These are phyloP conservation scores for Hymenochirus boettgeri DNA, from an alignment of 2,113 vertebrate genomes.

Conservation along the genomic window DNA sequence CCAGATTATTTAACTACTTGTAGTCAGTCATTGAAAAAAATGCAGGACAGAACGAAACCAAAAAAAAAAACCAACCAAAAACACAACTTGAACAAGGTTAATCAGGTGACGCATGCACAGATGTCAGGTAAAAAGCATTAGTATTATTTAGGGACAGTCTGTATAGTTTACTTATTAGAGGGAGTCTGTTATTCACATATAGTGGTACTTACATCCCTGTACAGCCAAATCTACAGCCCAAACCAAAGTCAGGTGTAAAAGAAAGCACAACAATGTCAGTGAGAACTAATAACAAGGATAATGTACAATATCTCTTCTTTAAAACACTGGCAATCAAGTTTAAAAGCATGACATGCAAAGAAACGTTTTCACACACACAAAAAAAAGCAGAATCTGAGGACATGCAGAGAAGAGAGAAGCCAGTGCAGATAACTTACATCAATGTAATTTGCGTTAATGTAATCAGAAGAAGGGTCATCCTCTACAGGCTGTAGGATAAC, in stretches of 20 bases:
- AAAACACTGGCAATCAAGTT: slow-evolving; percentile 69
- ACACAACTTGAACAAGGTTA: slow-evolving; percentile 59
- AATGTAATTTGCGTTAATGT: slow-evolving; percentile 99
- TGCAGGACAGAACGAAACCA: slow-evolving; percentile 54
- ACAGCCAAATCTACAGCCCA: slow-evolving; percentile 99
- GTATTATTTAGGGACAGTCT: slow-evolving; percentile 60
- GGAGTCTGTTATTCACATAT: slow-evolving; percentile 75
- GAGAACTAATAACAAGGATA: slow-evolving; percentile 81
- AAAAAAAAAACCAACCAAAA: slow-evolving; percentile 48
- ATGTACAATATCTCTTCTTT: slow-evolving; percentile 78
- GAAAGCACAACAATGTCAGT: slow-evolving; percentile 95
- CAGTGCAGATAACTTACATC: slow-evolving; percentile 89
- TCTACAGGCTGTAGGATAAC: slow-evolving; percentile 97
- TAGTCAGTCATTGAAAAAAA: slow-evolving; percentile 50
- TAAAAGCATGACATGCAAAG: slow-evolving; percentile 70
- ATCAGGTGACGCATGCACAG: slow-evolving; percentile 70
- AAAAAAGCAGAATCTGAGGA: slow-evolving; percentile 55
- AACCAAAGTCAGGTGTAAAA: slow-evolving; percentile 98
- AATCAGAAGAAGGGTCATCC: slow-evolving; percentile 97
- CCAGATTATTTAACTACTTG: slow-evolving; percentile 44
- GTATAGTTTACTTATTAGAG: slow-evolving; percentile 64
- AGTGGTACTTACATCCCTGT: slow-evolving; percentile 99
- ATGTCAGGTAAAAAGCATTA: slow-evolving; percentile 61
- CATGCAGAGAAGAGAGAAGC: slow-evolving; percentile 56
- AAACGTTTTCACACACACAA: slow-evolving; percentile 69